Base-by-base conservation (phyloP, 1,140 invertebrate genomes). In the Onthophagus taurus region DNA sequence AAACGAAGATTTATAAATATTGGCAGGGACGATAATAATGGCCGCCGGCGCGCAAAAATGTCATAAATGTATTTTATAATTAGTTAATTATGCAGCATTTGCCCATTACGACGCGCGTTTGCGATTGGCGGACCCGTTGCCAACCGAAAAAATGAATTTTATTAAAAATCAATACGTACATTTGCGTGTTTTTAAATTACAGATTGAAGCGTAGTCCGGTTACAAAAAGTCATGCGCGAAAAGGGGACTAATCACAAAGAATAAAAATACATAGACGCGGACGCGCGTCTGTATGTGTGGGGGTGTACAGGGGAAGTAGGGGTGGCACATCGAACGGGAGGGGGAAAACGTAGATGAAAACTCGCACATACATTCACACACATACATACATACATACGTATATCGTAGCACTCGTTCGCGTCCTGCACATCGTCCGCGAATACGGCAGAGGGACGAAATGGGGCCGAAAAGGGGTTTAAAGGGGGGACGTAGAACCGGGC, bases 101-200 rank as follows among this genome's bases (percentile, higher is more conserved):
- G 55, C 55, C 57, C 53, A 59, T 60, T 57, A 57, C 54, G 51
- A 56, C 57, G 55, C 56, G 48, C 54, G 57, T 59, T 57, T 59
- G 58, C 55, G 48, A 60, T 60, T 60, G 58, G 58, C 49, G 52
- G 56, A 51, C 55, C 57, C 41, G 58, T 59, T 60, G 53, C 58
- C 55, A 60, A 59, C 58, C 55, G 57, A 60, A 60, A 60, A 60
- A 60, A 60, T 60, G 58, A 60, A 60, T 60, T 60, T 60, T 60
- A 60, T 60, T 60, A 60, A 60, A 60, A 60, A 60, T 60, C 58
- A 60, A 60, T 60, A 60, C 58, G 35, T 48, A 60, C 57, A 60
- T 54, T 60, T 57, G 58, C 57, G 57, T 59, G 58, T 60, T 60
- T 60, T 60, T 59, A 60, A 60, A 60, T 60, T 60, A 59, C 58